A percentile compares a stretch with the other conserved stretches of the same genome.
Evolutionary conservation across 2,113 vertebrate genomes (phyloP).

Genomic region (Nematolebias whitei): DNA sequence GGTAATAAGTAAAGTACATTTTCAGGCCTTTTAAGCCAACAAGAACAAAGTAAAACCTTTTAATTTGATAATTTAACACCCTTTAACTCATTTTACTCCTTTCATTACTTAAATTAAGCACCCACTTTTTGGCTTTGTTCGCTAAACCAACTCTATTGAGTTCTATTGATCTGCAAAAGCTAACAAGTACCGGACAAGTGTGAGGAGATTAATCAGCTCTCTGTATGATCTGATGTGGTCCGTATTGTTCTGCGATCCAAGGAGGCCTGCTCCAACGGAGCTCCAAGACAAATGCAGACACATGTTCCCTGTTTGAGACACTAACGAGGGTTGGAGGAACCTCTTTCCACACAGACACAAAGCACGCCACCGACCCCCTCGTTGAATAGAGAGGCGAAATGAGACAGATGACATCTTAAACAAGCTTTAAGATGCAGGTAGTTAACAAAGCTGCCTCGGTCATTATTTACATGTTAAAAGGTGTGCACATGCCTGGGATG

Average conservation of each 20-base stretch:
- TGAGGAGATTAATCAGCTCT: conserved; percentile 63
- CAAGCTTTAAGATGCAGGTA: conserved; percentile 72
- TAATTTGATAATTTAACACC: background rate
- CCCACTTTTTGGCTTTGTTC: conserved; percentile 28
- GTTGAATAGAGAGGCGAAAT: conserved; percentile 55
- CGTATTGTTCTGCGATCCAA: conserved; percentile 63
- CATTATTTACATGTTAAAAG: conserved; percentile 73
- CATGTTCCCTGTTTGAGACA: conserved; percentile 38
- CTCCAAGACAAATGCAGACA: conserved; percentile 19
- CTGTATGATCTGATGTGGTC: conserved; percentile 69
- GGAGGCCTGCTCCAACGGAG: conserved; percentile 48
- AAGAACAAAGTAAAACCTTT: background rate
- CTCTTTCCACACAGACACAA: conserved; percentile 65
- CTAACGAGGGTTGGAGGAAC: conserved; percentile 73
- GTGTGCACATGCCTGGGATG: conserved; percentile 36
- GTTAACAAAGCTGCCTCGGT: conserved; percentile 58
- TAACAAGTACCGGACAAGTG: conserved; percentile 52
- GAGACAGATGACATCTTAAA: conserved; percentile 78
- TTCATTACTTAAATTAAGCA: background rate
- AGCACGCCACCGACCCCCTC: conserved; percentile 39
- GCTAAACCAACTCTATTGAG: conserved; percentile 50
- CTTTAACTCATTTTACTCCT: background rate
- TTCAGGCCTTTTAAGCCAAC: too few relatives aligned
- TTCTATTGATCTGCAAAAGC: conserved; percentile 40
- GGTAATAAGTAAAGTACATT: too few relatives aligned